Conservation (phyloP, 2,113 vertebrate genomes). For the Felis chaus region DNA sequence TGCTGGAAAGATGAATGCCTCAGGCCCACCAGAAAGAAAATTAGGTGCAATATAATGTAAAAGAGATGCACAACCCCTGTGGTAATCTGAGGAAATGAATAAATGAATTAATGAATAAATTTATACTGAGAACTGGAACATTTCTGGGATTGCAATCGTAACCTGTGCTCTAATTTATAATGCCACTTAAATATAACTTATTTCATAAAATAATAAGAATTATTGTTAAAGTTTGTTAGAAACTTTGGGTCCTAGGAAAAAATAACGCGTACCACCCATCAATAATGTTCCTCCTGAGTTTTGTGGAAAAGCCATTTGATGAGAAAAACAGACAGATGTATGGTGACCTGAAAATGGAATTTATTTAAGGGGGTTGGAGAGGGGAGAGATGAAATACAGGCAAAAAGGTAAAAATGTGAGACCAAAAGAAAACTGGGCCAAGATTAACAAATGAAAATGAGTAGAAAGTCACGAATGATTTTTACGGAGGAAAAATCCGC, state of each 20-base stretch:
- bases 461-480: neutral
- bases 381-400: neutral
- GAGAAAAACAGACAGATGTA: neutral
- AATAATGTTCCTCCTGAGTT: neutral
- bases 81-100: neutral
- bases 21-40: neutral
- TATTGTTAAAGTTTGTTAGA: neutral
- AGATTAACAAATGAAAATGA: constrained; percentile 58
- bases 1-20: neutral
- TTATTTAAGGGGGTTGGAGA: neutral
- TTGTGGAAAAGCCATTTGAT: neutral
- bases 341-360: neutral
- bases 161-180: neutral
- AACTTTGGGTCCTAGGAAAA: neutral
- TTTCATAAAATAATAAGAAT: neutral
- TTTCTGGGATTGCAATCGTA: neutral
- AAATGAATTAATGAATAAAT: neutral
- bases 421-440: constrained; percentile 35
- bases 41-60: neutral
- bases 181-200: neutral
- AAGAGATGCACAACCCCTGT: neutral
- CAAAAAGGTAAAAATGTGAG: constrained; percentile 15
- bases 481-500: constrained; percentile 47
- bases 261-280: neutral
- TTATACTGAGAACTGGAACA: neutral